Conservation (phyloP, 1,140 invertebrate species). For the Ceratosolen fusciceps region DNA sequence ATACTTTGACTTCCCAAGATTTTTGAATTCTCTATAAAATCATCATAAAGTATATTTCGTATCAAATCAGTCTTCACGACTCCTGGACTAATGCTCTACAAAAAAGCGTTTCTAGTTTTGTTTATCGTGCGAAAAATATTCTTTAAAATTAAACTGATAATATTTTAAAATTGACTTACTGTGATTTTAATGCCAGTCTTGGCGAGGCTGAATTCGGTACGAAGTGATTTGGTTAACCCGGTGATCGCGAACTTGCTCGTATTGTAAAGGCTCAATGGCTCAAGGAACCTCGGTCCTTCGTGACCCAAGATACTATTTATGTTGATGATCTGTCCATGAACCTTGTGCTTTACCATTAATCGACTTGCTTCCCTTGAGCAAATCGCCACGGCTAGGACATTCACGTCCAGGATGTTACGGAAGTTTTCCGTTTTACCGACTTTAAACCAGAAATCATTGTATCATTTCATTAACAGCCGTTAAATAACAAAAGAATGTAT, state of each 20-base stretch:
- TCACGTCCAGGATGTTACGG: constrained; percentile 73
- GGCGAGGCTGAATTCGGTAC: constrained; percentile 75
- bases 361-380: constrained; percentile 70
- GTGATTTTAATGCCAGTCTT: constrained; percentile 78
- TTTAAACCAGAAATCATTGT: constrained; percentile 34
- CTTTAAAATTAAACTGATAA: too few species aligned
- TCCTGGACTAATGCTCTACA: constrained; percentile 76
- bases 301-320: constrained; percentile 73
- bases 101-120: not conserved
- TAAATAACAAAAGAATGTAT: too few species aligned
- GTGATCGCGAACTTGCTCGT: constrained; percentile 81
- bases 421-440: constrained; percentile 51
- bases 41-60: constrained; percentile 51
- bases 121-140: too few species aligned
- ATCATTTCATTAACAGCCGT: too few species aligned
- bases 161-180: constrained; percentile 66
- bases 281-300: constrained; percentile 59
- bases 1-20: constrained; percentile 71
- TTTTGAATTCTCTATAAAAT: constrained; percentile 52
- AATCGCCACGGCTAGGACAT: constrained; percentile 74
- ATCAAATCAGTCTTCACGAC: constrained; percentile 75
- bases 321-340: constrained; percentile 81
- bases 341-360: constrained; percentile 76
- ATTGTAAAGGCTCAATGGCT: constrained; percentile 72
- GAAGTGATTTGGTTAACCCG: constrained; percentile 76